These are phyloP conservation scores for Drosophila lowei DNA, from an alignment of 1,140 invertebrate genomes.

Conservation along the genomic window DNA sequence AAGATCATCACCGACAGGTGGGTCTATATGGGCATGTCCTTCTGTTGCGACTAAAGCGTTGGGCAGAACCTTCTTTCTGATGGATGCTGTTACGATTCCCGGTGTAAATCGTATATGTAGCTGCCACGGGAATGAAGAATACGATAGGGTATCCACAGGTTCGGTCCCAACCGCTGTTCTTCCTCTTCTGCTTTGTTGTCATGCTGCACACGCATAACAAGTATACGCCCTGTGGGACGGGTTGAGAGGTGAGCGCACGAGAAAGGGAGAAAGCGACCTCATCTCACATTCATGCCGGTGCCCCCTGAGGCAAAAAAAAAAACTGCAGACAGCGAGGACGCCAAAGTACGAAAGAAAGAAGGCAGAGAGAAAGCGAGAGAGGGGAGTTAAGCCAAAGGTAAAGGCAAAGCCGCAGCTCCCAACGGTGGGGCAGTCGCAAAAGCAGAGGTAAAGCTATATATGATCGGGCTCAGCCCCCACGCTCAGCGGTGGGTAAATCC, in stretches of 20 bases:
- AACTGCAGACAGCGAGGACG: slow-evolving; percentile 12
- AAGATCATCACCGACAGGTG: too few relatives aligned
- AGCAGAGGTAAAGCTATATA: slow-evolving; percentile 15
- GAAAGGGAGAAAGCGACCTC: slow-evolving; percentile 12
- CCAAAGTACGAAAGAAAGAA: slow-evolving; percentile 1
- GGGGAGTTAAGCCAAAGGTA: too few relatives aligned
- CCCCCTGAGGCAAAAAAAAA: slow-evolving; percentile 1
- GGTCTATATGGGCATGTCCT: too few relatives aligned
- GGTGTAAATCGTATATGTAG: too few relatives aligned
- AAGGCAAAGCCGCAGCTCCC: too few relatives aligned
- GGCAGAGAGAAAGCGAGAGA: too few relatives aligned
- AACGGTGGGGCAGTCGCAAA: too few relatives aligned
- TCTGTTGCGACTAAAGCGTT: too few relatives aligned
- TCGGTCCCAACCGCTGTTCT: background rate
- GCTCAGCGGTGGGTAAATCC: slow-evolving; percentile 53
- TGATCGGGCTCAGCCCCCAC: slow-evolving; percentile 39
- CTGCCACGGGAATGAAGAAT: too few relatives aligned
- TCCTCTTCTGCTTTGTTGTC: background rate
- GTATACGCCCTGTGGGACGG: slow-evolving; percentile 36
- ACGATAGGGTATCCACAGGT: too few relatives aligned
- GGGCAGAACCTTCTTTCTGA: too few relatives aligned
- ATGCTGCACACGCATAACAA: slow-evolving; percentile 3
- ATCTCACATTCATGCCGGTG: slow-evolving; percentile 36
- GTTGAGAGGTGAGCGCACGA: background rate
- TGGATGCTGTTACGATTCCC: too few relatives aligned